Percentiles rank a stretch among this genome's conserved stretches.
Conservation (phyloP, 2,888 invertebrate genomes). For the Rhogogaster chlorosoma region DNA sequence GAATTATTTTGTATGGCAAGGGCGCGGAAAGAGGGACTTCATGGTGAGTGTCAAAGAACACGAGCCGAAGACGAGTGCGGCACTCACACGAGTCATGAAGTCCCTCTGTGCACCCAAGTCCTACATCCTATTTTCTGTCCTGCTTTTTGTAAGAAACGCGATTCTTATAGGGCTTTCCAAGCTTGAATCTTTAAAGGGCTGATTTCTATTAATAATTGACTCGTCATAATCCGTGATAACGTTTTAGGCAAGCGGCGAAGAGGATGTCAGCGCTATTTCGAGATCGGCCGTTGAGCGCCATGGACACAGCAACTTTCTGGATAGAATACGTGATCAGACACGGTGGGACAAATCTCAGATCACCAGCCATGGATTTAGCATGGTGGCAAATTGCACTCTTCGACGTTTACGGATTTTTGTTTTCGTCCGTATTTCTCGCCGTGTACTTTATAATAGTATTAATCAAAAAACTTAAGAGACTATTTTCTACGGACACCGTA, state of each 20-base stretch:
- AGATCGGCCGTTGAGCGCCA: constrained; percentile 41
- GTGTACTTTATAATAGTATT: not conserved
- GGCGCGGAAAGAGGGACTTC: no score
- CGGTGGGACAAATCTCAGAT: constrained; percentile 33
- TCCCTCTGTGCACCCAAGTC: no score
- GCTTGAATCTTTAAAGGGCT: not conserved
- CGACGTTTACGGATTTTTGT: constrained; percentile 27
- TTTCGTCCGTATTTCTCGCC: not conserved
- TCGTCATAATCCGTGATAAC: not conserved
- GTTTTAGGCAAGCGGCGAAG: constrained; percentile 57
- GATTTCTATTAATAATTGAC: not conserved
- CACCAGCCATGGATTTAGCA: constrained; percentile 38
- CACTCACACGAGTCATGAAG: no score
- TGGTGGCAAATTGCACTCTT: constrained; percentile 48
- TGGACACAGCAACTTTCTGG: constrained; percentile 46
- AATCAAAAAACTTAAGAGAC: not conserved
- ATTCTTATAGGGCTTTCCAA: no score
- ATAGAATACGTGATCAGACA: constrained; percentile 46
- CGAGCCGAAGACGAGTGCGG: no score
- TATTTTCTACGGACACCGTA: not conserved
- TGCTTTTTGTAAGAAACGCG: no score
- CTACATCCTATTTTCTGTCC: no score
- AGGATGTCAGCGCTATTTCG: constrained; percentile 32
- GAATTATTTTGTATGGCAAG: no score
- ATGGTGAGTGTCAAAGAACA: no score